Evolutionary conservation across 2,113 vertebrate species (phyloP).

Genomic region (Nothobranchius kuhntae): DNA sequence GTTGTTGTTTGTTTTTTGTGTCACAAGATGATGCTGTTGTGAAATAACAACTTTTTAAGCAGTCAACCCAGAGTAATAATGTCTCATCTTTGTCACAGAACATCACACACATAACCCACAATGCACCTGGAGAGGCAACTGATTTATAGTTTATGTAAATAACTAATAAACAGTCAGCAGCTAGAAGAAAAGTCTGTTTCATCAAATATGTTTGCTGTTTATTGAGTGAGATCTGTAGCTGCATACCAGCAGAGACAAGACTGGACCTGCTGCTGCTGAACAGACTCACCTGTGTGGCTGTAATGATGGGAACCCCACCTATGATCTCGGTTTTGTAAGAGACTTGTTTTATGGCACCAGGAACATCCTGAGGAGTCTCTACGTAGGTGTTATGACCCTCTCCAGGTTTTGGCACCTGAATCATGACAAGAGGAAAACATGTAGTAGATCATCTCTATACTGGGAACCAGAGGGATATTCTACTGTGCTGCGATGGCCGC

Average conservation of each 20-base stretch:
- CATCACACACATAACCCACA: too few relatives aligned
- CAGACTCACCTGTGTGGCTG: slow-evolving; percentile 87
- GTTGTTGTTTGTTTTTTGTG: too few relatives aligned
- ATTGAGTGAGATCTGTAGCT: background rate
- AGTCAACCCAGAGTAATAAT: too few relatives aligned
- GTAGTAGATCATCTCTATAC: background rate
- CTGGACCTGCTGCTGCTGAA: slow-evolving; percentile 15
- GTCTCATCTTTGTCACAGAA: too few relatives aligned
- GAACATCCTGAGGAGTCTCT: slow-evolving; percentile 81
- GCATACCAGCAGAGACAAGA: slow-evolving; percentile 54
- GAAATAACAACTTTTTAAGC: too few relatives aligned
- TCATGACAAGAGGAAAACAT: background rate
- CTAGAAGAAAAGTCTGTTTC: too few relatives aligned
- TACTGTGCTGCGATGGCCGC: too few relatives aligned
- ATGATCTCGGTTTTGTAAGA: slow-evolving; percentile 96
- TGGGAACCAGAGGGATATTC: background rate
- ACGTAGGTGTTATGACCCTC: slow-evolving; percentile 77
- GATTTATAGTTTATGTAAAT: too few relatives aligned
- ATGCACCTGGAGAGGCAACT: too few relatives aligned
- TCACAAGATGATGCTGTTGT: too few relatives aligned
- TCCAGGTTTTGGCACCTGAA: slow-evolving; percentile 90
- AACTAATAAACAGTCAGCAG: too few relatives aligned
- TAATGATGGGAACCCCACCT: slow-evolving; percentile 94
- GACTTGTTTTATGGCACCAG: slow-evolving; percentile 86
- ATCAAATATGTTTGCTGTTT: too few relatives aligned